Evolutionary conservation across 2,797 vertebrate species (phyloP), one percentile per base, ranked within the genome.

Genomic region (Benthosema pterotum): DNA sequence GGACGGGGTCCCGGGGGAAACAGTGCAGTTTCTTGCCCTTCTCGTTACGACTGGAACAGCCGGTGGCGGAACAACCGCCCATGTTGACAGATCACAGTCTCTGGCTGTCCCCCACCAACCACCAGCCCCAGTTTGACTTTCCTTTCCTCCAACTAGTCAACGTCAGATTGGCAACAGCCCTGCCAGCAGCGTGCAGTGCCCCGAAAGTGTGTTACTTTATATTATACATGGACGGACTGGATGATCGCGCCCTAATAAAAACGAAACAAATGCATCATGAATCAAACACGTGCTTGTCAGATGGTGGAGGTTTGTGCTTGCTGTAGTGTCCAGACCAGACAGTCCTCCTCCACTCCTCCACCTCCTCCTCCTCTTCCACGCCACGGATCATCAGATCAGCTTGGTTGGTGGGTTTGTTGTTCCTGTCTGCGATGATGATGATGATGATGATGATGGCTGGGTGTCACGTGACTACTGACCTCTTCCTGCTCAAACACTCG

Each of bases 81-180:
- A 63, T 63, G 52, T 48, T 63, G 52, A 55, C 52, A 55, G 7
- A 38, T n/a, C n/a, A n/a, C n/a, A n/a, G n/a, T n/a, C n/a, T n/a
- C n/a, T n/a, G n/a, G n/a, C n/a, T n/a, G n/a, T n/a, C n/a, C n/a
- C n/a, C n/a, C n/a, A n/a, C n/a, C n/a, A n/a, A n/a, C 11, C 52
- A 38, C 52, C 38, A 16, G 9, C n/a, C 28, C n/a, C 25, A 54
- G 25, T 15, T n/a, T n/a, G 25, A 54, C 52, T 54, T 54, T 54
- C 8, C 19, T 25, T 43, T 43, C 11, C 43, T 15, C 12, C 52
- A 32, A 54, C 52, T 54, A 15, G n/a, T 8, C n/a, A n/a, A 54
- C 7, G 8, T 38, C n/a, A 54, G 42, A 9, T 8, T 54, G 52
- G 17, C 28, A 52, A 18, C 32, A 43, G 9, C 18, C 42, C 11